Evolutionary conservation across 1,140 invertebrate genomes (phyloP).

Genomic region (Pseudomyrmex pallidus): DNA sequence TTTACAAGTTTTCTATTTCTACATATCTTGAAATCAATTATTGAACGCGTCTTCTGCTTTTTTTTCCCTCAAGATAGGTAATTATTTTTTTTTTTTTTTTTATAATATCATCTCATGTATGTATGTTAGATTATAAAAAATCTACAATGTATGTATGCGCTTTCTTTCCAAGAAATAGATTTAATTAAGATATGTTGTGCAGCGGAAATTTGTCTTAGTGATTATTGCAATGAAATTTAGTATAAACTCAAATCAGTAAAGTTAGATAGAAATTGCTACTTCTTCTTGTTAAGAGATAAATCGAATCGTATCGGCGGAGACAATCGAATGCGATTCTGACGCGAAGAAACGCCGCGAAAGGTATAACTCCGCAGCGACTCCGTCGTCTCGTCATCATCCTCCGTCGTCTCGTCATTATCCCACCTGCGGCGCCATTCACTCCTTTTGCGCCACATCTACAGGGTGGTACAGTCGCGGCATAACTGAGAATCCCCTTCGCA

Average conservation of each 20-base stretch:
- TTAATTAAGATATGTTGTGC: background rate
- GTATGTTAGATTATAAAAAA: too few relatives aligned
- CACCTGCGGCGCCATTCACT: slow-evolving; percentile 24
- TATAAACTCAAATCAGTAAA: slow-evolving; percentile 9
- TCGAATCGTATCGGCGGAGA: slow-evolving; percentile 22
- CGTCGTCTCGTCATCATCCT: too few relatives aligned
- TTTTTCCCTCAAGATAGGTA: background rate
- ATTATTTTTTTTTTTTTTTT: background rate
- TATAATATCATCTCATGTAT: background rate
- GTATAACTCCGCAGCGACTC: slow-evolving; percentile 14
- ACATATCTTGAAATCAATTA: background rate
- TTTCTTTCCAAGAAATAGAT: too few relatives aligned
- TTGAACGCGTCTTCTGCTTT: background rate
- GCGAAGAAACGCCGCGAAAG: background rate
- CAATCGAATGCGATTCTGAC: slow-evolving; percentile 21
- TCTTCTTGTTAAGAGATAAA: slow-evolving; percentile 19
- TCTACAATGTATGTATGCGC: too few relatives aligned
- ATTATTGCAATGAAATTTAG: background rate
- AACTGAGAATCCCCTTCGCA: slow-evolving; percentile 71
- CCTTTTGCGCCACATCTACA: slow-evolving; percentile 35
- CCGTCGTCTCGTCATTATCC: slow-evolving; percentile 7
- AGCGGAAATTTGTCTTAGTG: slow-evolving; percentile 6
- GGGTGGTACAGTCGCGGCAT: slow-evolving; percentile 53
- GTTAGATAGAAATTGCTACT: slow-evolving; percentile 18
- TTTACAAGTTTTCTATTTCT: background rate